These are phyloP conservation scores for Leucania comma DNA, from an alignment of 2,888 invertebrate species.

Conservation along the genomic window DNA sequence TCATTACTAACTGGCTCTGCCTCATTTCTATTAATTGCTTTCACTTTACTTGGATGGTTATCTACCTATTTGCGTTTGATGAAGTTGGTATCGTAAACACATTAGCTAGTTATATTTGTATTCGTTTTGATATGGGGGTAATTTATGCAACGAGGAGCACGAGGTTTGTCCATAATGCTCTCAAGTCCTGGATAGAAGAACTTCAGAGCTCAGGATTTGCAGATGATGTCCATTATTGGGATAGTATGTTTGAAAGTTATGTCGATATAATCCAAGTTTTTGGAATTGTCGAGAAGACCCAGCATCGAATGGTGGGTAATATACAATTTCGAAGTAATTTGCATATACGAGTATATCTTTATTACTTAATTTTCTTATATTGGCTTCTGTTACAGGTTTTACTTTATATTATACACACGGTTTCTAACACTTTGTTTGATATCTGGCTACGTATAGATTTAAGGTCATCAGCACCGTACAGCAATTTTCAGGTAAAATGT, in stretches of 20 bases:
- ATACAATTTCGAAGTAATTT: not conserved
- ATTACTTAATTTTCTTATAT: too few relatives aligned
- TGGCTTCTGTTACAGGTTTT: not conserved
- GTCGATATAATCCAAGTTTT: slow-evolving; percentile 11
- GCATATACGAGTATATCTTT: not conserved
- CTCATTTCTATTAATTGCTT: slow-evolving; percentile 7
- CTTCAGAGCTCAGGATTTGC: slow-evolving; percentile 2
- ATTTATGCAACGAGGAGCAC: slow-evolving; percentile 18
- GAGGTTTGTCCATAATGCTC: not conserved
- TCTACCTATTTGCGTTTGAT: not conserved
- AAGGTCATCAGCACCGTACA: not conserved
- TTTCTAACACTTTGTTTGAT: not conserved
- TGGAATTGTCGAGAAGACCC: slow-evolving; percentile 23
- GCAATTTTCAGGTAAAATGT: not conserved
- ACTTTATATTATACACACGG: not conserved
- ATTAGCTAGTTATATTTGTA: not conserved
- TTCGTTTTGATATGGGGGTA: slow-evolving; percentile 22
- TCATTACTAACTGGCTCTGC: slow-evolving; percentile 19
- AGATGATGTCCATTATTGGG: slow-evolving; percentile 12
- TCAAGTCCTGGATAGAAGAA: slow-evolving; percentile 9
- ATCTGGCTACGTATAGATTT: not conserved
- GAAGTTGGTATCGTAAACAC: not conserved
- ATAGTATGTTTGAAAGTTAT: slow-evolving; percentile 19
- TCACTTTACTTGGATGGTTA: not conserved
- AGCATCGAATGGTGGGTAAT: not conserved